These are phyloP conservation scores for Noctua janthina DNA, from an alignment of 2,888 invertebrate genomes.

Conservation along the genomic window DNA sequence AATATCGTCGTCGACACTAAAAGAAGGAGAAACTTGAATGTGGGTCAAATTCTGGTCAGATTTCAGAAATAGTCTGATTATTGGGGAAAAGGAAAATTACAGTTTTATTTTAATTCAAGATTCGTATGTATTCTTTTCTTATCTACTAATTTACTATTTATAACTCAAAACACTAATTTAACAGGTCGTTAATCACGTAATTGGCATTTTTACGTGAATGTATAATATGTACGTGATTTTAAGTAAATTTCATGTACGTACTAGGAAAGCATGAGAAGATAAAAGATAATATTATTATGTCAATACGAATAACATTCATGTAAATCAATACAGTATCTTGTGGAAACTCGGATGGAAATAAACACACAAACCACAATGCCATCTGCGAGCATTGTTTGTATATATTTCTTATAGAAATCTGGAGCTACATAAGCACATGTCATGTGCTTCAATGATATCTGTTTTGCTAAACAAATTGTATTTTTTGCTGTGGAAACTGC, in stretches of 20 bases:
- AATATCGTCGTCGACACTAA: background rate
- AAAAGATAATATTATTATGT: constrained; percentile 10
- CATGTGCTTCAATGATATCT: background rate
- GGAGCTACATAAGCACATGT: background rate
- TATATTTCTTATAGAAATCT: constrained; percentile 6
- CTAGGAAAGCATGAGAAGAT: background rate
- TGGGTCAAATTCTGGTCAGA: background rate
- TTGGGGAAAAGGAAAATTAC: background rate
- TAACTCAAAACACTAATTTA: background rate
- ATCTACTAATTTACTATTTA: background rate
- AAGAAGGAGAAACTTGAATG: background rate
- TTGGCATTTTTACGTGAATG: background rate
- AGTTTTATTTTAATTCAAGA: background rate
- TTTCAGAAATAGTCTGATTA: too few relatives aligned
- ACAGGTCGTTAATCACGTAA: constrained; percentile 11
- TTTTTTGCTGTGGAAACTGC: background rate
- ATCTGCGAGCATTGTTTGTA: constrained; percentile 18
- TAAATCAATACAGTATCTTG: constrained; percentile 54
- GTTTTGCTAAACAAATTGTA: background rate
- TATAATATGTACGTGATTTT: constrained; percentile 15
- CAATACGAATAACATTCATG: background rate
- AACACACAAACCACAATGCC: constrained; percentile 72
- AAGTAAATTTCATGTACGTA: background rate
- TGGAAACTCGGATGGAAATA: constrained; percentile 74
- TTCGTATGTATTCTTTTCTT: background rate